Evolutionary conservation across 2,113 vertebrate species (phyloP).

Genomic region (Carassius auratus): DNA sequence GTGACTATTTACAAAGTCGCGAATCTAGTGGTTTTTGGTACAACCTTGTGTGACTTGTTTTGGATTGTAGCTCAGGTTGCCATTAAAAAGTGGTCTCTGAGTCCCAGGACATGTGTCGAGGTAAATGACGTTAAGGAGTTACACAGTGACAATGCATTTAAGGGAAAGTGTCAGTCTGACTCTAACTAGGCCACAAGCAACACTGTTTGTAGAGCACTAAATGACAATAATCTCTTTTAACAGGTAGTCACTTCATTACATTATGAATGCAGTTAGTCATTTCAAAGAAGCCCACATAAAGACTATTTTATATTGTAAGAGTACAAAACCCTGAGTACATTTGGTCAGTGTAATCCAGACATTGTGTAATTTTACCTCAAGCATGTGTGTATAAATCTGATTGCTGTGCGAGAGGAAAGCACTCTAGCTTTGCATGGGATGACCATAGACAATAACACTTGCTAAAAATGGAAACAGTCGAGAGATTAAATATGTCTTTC

Average conservation of each 20-base stretch:
- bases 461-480: slow-evolving; percentile 39
- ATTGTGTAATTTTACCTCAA: slow-evolving; percentile 12
- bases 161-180: slow-evolving; percentile 32
- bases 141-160: slow-evolving; percentile 4
- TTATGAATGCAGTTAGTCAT: neutral
- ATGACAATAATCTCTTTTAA: slow-evolving; percentile 43
- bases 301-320: neutral
- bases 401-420: slow-evolving; percentile 7
- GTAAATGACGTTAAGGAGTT: slow-evolving; percentile 12
- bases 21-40: neutral
- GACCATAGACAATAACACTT: slow-evolving; percentile 10
- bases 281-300: neutral
- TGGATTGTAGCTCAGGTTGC: neutral
- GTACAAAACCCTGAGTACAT: neutral
- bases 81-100: neutral
- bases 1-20: no score
- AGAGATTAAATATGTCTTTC: slow-evolving; percentile 48
- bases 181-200: slow-evolving; percentile 34
- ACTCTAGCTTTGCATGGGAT: neutral
- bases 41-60: neutral
- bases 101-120: slow-evolving; percentile 40
- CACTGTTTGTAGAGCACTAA: neutral
- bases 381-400: neutral
- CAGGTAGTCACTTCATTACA: slow-evolving; percentile 29
- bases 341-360: neutral